phyloP scores from a whole-genome alignment of 2,888 invertebrate genomes.

The Craniophora ligustri region DNA sequence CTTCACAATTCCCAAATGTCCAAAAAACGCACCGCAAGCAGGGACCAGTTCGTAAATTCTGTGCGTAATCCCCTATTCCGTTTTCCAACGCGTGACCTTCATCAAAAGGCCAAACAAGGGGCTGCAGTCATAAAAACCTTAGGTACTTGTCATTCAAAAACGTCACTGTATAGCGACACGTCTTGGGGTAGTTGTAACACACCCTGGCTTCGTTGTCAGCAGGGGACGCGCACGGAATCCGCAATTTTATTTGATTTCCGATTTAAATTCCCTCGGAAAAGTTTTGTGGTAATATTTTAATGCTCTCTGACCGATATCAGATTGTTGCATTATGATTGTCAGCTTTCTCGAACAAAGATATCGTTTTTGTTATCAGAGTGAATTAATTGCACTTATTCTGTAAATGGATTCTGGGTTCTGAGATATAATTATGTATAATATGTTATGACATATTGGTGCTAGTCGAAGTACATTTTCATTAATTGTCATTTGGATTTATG shows the following conservation, averaged over 20 bases:
- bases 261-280: conserved; percentile 62
- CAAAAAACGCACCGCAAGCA: conserved; percentile 22
- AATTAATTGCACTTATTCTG: too few species aligned
- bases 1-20: conserved; percentile 8
- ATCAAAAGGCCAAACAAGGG: conserved; percentile 63
- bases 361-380: too few species aligned
- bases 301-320: conserved; percentile 36
- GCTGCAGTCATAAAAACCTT: conserved; percentile 70
- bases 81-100: conserved; percentile 46
- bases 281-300: conserved; percentile 48
- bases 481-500: too few species aligned
- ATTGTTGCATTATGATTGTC: conserved; percentile 32
- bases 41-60: conserved; percentile 7
- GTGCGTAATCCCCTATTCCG: conserved; percentile 49
- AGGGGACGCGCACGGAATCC: conserved; percentile 64
- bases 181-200: conserved; percentile 62
- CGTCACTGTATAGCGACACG: conserved; percentile 63
- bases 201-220: conserved; percentile 57
- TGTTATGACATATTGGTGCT: too few species aligned
- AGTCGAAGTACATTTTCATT: too few species aligned
- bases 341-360: conserved; percentile 1
- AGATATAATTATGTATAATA: too few species aligned
- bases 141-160: conserved; percentile 73
- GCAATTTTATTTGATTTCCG: conserved; percentile 73
- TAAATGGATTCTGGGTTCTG: too few species aligned